A percentile compares a stretch with the other conserved stretches of the same genome.
These are phyloP conservation scores for Tetropium fuscum DNA, from an alignment of 2,888 invertebrate species.

Conservation along the genomic window DNA sequence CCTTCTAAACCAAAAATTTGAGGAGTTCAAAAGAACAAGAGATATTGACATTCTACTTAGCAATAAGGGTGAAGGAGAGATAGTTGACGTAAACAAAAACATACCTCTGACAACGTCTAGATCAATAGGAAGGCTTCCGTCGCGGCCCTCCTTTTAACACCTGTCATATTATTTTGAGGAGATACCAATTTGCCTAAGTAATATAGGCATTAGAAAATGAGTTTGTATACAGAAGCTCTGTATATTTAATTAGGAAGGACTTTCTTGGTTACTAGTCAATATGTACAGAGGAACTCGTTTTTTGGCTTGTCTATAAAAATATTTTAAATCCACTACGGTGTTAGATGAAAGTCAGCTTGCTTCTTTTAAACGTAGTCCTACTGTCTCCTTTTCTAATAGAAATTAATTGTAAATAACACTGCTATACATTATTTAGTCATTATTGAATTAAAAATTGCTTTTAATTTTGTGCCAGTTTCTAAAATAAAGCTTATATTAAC, in stretches of 20 bases:
- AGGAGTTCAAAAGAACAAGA: conserved; percentile 69
- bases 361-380: no score
- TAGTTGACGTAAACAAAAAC: conserved; percentile 28
- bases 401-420: no score
- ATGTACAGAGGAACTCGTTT: not conserved
- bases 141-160: conserved; percentile 59
- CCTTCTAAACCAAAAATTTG: conserved; percentile 68
- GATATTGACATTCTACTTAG: conserved; percentile 51
- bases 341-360: no score
- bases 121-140: conserved; percentile 55
- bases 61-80: conserved; percentile 40
- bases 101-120: conserved; percentile 49
- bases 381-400: no score
- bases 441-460: no score
- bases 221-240: not conserved
- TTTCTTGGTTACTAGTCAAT: not conserved
- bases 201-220: conserved; percentile 3
- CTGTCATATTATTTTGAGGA: not conserved
- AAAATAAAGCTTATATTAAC: no score
- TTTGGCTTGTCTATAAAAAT: no score
- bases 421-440: no score
- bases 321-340: no score
- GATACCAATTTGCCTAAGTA: conserved; percentile 6
- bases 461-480: no score
- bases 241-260: conserved; percentile 2